phyloP scores from a whole-genome alignment of 2,888 invertebrate species.

The Apodemia zela region DNA sequence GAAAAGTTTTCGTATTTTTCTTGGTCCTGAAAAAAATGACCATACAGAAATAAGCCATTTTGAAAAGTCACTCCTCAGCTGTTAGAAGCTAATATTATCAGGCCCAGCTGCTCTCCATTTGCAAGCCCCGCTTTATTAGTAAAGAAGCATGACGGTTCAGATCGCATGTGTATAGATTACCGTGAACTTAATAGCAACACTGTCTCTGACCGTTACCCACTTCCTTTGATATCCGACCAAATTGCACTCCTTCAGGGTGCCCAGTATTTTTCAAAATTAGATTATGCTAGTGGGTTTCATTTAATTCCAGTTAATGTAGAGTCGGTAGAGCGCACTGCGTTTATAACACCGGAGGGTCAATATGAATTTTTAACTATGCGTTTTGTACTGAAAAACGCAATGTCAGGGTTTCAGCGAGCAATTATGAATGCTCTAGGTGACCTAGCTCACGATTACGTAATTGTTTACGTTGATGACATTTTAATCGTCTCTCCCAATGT shows the following conservation, averaged over 20 bases:
- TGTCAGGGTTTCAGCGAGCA: slow-evolving; percentile 30
- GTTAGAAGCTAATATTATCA: neutral
- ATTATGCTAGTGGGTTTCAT: slow-evolving; percentile 27
- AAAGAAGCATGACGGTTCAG: too few species aligned
- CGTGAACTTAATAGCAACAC: slow-evolving; percentile 28
- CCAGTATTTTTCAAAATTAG: slow-evolving; percentile 24
- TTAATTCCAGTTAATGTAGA: slow-evolving; percentile 25
- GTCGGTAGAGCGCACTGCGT: slow-evolving; percentile 25
- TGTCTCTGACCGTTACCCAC: slow-evolving; percentile 23
- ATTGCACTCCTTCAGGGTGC: slow-evolving; percentile 24
- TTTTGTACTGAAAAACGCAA: slow-evolving; percentile 34
- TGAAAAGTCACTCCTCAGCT: slow-evolving; percentile 6
- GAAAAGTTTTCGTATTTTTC: too few species aligned
- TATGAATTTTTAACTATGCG: slow-evolving; percentile 37
- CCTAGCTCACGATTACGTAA: slow-evolving; percentile 23
- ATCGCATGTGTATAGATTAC: slow-evolving; percentile 30
- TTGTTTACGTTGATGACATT: slow-evolving; percentile 39
- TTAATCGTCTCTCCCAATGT: slow-evolving; percentile 25
- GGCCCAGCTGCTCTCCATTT: too few species aligned
- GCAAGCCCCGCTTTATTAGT: too few species aligned
- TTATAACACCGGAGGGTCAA: slow-evolving; percentile 26
- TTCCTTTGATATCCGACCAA: slow-evolving; percentile 27
- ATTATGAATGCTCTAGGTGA: slow-evolving; percentile 28
- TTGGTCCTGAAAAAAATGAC: too few species aligned
- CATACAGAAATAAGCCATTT: neutral